Percentiles rank a stretch among this genome's conserved stretches.
phyloP scores from a whole-genome alignment of 23 tunicate genomes.

The Phallusia fumigata region DNA sequence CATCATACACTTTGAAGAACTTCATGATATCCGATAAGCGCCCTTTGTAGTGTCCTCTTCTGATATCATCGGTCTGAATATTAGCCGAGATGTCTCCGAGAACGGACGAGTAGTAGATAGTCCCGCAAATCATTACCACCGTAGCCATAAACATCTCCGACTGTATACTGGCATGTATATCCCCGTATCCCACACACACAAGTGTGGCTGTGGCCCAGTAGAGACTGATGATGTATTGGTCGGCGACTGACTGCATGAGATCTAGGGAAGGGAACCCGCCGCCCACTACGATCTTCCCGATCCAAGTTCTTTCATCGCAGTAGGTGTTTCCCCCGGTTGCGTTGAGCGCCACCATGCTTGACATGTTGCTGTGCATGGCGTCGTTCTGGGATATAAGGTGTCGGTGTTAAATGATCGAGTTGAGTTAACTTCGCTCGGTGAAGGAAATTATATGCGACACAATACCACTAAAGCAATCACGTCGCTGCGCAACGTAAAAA shows the following conservation, averaged over 20 bases:
- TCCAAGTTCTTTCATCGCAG: conserved; percentile 67
- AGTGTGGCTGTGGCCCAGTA: conserved; percentile 90
- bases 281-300: conserved; percentile 30
- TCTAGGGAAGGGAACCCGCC: conserved; percentile 53
- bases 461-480: too few relatives aligned
- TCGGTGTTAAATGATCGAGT: too few relatives aligned
- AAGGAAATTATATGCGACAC: too few relatives aligned
- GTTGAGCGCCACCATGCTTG: conserved; percentile 30
- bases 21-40: conserved; percentile 65
- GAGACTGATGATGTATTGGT: conserved; percentile 77
- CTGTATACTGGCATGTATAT: conserved; percentile 47
- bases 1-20: conserved; percentile 86
- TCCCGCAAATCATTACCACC: conserved; percentile 60
- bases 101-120: conserved; percentile 68
- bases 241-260: conserved; percentile 27
- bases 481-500: too few relatives aligned
- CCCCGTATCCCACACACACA: conserved; percentile 82
- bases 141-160: conserved; percentile 62
- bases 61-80: conserved; percentile 78
- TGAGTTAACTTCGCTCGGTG: too few relatives aligned
- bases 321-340: conserved; percentile 38
- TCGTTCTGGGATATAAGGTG: conserved; percentile 10
- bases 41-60: conserved; percentile 70
- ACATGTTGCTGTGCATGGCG: conserved; percentile 17
- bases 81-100: conserved; percentile 87